These are phyloP conservation scores for Denticeps clupeoides DNA, from an alignment of 2,797 vertebrate genomes.

Conservation along the genomic window DNA sequence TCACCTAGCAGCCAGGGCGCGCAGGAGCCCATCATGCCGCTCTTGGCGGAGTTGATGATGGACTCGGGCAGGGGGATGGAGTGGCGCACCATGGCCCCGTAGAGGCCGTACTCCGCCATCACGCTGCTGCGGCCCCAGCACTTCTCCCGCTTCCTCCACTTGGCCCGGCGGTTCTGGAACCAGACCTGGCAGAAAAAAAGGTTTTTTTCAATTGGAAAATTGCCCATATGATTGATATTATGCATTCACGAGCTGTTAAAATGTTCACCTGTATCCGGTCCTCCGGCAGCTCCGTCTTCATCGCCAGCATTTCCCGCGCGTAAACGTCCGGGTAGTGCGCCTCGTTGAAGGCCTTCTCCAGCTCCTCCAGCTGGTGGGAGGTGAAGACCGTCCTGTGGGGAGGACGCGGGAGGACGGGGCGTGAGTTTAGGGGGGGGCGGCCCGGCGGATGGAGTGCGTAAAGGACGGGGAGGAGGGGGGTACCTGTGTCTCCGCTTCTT, in stretches of 20 bases:
- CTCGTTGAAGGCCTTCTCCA: conserved; percentile 90
- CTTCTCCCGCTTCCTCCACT: conserved; percentile 79
- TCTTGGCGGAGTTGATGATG: conserved; percentile 66
- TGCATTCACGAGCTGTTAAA: neutral
- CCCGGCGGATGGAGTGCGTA: too few relatives aligned
- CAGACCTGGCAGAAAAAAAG: conserved; percentile 57
- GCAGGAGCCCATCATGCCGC: conserved; percentile 65
- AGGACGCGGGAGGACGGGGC: too few relatives aligned
- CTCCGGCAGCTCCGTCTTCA: conserved; percentile 89
- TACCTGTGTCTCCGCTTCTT: conserved; percentile 91
- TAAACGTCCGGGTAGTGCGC: conserved; percentile 93
- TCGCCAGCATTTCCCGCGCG: conserved; percentile 83
- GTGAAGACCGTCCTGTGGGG: conserved; percentile 94
- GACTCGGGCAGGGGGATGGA: conserved; percentile 75
- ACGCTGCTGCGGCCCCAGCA: conserved; percentile 79
- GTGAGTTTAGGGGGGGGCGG: too few relatives aligned
- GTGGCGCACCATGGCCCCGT: conserved; percentile 78
- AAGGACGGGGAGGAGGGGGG: too few relatives aligned
- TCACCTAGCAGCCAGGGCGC: conserved; percentile 80
- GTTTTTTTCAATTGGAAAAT: neutral
- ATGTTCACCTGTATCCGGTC: conserved; percentile 83
- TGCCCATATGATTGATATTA: neutral
- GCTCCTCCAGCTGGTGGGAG: conserved; percentile 82
- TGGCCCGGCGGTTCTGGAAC: conserved; percentile 82
- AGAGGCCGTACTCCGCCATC: conserved; percentile 79